Evolutionary conservation across 1,140 invertebrate species (phyloP), one percentile per base, ranked within the genome.

Genomic region (Littorina saxatilis): DNA sequence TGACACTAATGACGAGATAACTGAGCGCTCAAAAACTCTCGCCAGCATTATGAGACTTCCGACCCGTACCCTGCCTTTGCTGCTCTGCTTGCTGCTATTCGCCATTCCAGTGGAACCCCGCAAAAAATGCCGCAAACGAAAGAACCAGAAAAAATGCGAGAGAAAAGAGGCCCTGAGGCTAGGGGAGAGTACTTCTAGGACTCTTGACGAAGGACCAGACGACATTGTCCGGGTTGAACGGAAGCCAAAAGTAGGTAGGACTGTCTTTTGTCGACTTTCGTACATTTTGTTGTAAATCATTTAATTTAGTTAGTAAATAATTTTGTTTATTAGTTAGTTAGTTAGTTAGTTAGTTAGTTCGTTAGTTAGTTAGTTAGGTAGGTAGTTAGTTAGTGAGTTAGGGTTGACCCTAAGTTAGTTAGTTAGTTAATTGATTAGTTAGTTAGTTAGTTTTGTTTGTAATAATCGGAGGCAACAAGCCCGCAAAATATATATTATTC

Each of bases 161-260:
- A 9, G 66, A 39, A 39, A 17, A 17, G 66, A 17, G 13, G 66
- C 66, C 23, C 23, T 68, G 66, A 68, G 4, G 23, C 32, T 23
- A 68, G 66, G 66, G 66, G 35, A 68, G 66, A 39, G 66, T 35
- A 39, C 66, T 68, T 29, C 39, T 2, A 39, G 5, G 35, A 39
- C 35, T 39, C 17, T 68, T 15, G 29, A 39, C 4, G 66, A 68
- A 32, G 17, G 66, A 39, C 13, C 66, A 68, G 66, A 68, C 66
- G 66, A 39, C 66, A 20, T 13, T 15, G 4, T 7, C 17, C 2
- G n/a, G 9, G 66, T 37, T 5, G 23, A 68, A 68, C 13, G 23
- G 39, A 68, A 68, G 7, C 66, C 66, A 39, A 58, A 68, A 68
- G 66, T 68, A 68, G 66, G 66, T 68, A 68, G 35, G 66, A 68